Conservation (phyloP, 1,140 invertebrate genomes). For the Diorhabda elongata region DNA sequence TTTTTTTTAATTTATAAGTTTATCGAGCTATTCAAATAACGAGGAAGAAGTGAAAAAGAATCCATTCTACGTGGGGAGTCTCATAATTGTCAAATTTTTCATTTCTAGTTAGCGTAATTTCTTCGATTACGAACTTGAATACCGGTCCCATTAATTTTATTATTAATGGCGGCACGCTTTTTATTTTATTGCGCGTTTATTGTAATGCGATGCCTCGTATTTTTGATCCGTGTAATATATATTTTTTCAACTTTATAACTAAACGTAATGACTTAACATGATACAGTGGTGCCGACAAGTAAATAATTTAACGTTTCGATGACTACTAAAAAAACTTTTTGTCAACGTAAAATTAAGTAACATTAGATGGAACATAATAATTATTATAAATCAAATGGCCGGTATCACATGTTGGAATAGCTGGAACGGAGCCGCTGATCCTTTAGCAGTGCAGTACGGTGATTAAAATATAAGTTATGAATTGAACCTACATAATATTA, state of each 20-base stretch:
- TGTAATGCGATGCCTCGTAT: neutral
- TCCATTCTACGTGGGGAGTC: conserved; percentile 1
- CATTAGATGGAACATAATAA: no score
- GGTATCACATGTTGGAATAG: no score
- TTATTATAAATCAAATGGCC: no score
- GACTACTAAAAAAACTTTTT: no score
- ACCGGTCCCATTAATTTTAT: neutral
- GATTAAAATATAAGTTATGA: no score
- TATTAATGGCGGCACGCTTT: neutral
- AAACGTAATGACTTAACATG: neutral
- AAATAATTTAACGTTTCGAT: no score
- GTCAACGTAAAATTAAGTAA: no score
- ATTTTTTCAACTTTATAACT: neutral
- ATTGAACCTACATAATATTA: no score
- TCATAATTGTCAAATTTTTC: conserved; percentile 3
- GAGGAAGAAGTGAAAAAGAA: conserved; percentile 2
- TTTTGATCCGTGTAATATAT: conserved; percentile 1
- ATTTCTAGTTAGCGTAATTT: conserved; percentile 3
- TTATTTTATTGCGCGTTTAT: conserved; percentile 1
- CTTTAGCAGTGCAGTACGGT: no score
- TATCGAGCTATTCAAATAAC: neutral
- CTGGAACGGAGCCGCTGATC: no score
- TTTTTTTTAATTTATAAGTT: neutral
- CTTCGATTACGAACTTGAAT: neutral
- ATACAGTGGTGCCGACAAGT: neutral